These are phyloP conservation scores for Agriotes lineatus DNA, from an alignment of 2,888 invertebrate species.

Conservation along the genomic window DNA sequence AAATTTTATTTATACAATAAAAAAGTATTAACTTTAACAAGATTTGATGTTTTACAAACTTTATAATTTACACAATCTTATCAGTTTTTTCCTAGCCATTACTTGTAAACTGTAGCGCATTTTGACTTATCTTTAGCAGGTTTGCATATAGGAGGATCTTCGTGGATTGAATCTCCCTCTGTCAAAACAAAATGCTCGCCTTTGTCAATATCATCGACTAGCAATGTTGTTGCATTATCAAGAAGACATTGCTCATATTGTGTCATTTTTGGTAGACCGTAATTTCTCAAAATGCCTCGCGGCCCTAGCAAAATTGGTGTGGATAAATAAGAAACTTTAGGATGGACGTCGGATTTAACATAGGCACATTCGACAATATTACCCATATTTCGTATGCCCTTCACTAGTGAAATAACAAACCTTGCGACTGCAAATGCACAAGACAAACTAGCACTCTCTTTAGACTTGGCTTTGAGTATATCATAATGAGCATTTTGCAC, in stretches of 20 bases:
- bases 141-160: too few relatives aligned
- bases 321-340: slow-evolving; percentile 58
- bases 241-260: slow-evolving; percentile 62
- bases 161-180: neutral
- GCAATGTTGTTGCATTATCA: slow-evolving; percentile 57
- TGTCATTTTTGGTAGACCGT: slow-evolving; percentile 60
- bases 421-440: slow-evolving; percentile 75
- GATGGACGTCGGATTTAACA: slow-evolving; percentile 59
- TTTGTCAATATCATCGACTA: slow-evolving; percentile 57
- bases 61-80: too few relatives aligned
- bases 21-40: too few relatives aligned
- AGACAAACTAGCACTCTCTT: slow-evolving; percentile 71
- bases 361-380: slow-evolving; percentile 61
- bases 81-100: too few relatives aligned
- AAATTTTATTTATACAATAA: too few relatives aligned
- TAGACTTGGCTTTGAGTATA: slow-evolving; percentile 74
- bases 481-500: slow-evolving; percentile 74
- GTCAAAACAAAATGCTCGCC: slow-evolving; percentile 51
- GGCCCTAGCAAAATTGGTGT: slow-evolving; percentile 61
- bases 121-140: too few relatives aligned
- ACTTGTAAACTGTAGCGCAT: too few relatives aligned
- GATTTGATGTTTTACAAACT: too few relatives aligned
- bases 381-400: slow-evolving; percentile 64
- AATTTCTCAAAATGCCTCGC: slow-evolving; percentile 59
- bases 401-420: slow-evolving; percentile 72